A percentile compares a stretch with the other conserved stretches of the same genome.
phyloP scores from a whole-genome alignment of 2,113 vertebrate species.

The Miniopterus natalensis region DNA sequence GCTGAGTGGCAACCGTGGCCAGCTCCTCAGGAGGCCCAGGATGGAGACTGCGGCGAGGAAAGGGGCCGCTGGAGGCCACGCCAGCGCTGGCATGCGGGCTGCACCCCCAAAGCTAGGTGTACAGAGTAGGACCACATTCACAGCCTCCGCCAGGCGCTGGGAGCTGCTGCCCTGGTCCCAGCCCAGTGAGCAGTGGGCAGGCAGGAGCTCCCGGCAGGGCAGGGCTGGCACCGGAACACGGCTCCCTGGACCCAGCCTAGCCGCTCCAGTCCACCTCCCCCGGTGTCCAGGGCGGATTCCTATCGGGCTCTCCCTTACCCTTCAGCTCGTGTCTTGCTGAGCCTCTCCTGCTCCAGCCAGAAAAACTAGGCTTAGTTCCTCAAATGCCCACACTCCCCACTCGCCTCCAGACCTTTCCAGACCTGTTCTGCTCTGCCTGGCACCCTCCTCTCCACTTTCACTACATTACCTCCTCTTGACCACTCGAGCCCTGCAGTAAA shows the following conservation, averaged over 20 bases:
- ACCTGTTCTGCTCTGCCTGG: not conserved
- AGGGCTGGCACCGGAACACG: not conserved
- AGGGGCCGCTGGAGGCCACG: not conserved
- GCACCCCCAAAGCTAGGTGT: accelerated
- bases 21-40: not conserved
- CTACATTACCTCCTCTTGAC: too few species aligned
- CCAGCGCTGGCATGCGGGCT: accelerated
- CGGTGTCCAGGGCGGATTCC: not conserved
- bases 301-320: not conserved
- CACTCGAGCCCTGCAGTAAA: not conserved
- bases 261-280: not conserved
- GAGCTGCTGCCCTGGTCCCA: accelerated
- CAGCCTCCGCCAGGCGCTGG: accelerated
- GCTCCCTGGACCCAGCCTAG: not conserved
- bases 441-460: not conserved
- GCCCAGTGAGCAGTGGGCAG: accelerated
- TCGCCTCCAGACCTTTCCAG: not conserved
- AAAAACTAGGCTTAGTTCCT: not conserved
- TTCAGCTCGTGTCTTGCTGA: not conserved
- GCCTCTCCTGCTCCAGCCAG: not conserved
- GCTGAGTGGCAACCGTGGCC: accelerated
- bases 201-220: not conserved
- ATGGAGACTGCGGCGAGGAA: accelerated
- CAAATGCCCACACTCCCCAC: not conserved
- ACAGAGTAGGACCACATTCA: accelerated